Percentiles rank a stretch among this genome's conserved stretches.
Conservation (phyloP, 2,113 vertebrate species). For the Montifringilla adamsi region DNA sequence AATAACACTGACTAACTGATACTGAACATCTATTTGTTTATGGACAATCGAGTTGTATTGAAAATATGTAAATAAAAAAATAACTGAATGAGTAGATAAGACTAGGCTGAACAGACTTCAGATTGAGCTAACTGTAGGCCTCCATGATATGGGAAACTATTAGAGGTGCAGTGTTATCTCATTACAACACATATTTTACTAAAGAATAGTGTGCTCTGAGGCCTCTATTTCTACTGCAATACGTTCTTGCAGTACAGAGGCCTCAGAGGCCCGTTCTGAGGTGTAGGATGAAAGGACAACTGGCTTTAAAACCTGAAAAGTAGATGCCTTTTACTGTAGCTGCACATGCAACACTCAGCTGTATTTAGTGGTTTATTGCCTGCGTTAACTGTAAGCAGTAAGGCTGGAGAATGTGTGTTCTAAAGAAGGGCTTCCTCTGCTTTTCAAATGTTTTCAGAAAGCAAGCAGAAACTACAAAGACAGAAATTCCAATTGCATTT, state of each 20-base stretch:
- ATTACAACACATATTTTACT: constrained; percentile 24
- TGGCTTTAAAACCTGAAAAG: constrained; percentile 12
- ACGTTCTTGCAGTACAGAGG: neutral
- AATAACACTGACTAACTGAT: neutral
- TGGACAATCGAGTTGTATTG: neutral
- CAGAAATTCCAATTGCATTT: neutral
- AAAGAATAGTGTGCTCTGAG: neutral
- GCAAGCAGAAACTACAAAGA: neutral
- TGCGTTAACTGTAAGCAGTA: neutral
- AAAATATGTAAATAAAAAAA: constrained; percentile 19
- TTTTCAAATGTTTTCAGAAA: neutral
- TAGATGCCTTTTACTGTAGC: neutral
- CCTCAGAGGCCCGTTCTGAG: neutral
- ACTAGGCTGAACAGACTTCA: neutral
- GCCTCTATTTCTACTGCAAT: neutral
- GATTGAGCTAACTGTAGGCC: neutral
- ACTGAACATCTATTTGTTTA: neutral
- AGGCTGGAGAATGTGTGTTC: neutral
- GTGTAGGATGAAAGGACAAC: neutral
- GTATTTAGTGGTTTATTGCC: neutral
- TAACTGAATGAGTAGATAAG: neutral
- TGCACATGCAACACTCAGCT: neutral
- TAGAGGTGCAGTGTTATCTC: neutral
- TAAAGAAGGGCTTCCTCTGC: neutral
- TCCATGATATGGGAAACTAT: neutral